Percentiles rank a stretch among this genome's conserved stretches.
Evolutionary conservation across 1,140 invertebrate genomes (phyloP).

Genomic region (Lordiphosa collinella): DNA sequence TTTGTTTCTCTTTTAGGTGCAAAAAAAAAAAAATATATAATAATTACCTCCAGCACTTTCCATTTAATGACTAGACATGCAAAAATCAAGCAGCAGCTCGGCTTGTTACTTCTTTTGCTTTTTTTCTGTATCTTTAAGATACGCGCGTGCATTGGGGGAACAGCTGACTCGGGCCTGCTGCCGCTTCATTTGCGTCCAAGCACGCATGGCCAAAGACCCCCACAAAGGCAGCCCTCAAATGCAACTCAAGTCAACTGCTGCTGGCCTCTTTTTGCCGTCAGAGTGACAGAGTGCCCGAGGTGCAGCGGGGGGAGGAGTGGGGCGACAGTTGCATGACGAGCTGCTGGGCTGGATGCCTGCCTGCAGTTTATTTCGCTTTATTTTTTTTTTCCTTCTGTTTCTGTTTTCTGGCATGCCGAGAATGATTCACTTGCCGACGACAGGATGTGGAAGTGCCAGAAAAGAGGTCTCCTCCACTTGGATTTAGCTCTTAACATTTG

Average conservation of each 20-base stretch:
- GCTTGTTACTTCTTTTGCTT: conserved; percentile 12
- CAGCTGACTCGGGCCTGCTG: conserved; percentile 62
- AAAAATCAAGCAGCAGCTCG: conserved; percentile 11
- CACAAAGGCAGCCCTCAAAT: conserved; percentile 40
- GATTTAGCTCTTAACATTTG: conserved; percentile 44
- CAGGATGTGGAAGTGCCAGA: conserved; percentile 71
- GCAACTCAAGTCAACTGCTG: conserved; percentile 44
- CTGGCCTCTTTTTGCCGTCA: conserved; percentile 48
- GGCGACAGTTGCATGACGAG: conserved; percentile 72
- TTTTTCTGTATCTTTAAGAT: conserved; percentile 63
- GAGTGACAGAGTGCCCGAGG: conserved; percentile 50
- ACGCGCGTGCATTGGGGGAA: conserved; percentile 49
- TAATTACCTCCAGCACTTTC: conserved; percentile 54
- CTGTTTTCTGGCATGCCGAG: conserved; percentile 46
- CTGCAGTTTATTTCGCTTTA: conserved; percentile 54
- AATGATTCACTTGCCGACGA: conserved; percentile 69
- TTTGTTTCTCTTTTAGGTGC: conserved; percentile 40
- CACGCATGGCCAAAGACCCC: conserved; percentile 71
- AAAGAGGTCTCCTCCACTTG: conserved; percentile 47
- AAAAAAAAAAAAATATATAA: conserved; percentile 29
- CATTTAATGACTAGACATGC: conserved; percentile 53
- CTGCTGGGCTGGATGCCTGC: conserved; percentile 49
- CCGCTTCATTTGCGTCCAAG: conserved; percentile 71
- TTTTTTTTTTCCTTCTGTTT: conserved; percentile 10
- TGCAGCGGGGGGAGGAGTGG: conserved; percentile 31